phyloP scores from a whole-genome alignment of 1,140 invertebrate species.

The Zaprionus lachaisei region DNA sequence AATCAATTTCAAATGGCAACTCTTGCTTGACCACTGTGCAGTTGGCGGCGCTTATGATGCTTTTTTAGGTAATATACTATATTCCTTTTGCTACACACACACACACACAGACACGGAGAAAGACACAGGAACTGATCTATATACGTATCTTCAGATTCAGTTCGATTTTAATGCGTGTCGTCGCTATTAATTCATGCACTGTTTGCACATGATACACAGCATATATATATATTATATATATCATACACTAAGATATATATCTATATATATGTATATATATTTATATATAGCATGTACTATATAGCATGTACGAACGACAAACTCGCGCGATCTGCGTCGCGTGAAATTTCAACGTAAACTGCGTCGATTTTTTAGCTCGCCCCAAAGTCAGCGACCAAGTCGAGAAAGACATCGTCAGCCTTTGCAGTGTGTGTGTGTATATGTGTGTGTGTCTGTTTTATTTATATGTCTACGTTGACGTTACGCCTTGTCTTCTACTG shows the following conservation, averaged over 20 bases:
- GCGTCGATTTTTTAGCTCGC: slow-evolving; percentile 57
- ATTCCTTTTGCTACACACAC: slow-evolving; percentile 7
- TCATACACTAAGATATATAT: background rate
- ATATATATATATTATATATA: slow-evolving; percentile 14
- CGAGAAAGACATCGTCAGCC: slow-evolving; percentile 12
- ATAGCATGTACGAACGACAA: slow-evolving; percentile 5
- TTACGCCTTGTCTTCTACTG: background rate
- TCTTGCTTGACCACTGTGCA: background rate
- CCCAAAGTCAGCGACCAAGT: slow-evolving; percentile 42
- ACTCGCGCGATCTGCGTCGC: slow-evolving; percentile 64
- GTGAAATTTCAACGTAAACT: slow-evolving; percentile 76
- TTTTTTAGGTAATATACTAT: background rate
- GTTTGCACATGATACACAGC: background rate
- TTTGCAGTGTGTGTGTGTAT: background rate
- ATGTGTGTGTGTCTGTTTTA: slow-evolving; percentile 50
- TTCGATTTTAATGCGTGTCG: background rate
- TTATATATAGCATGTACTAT: background rate
- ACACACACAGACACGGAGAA: background rate
- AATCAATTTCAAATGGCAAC: too few species aligned
- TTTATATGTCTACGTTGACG: slow-evolving; percentile 48
- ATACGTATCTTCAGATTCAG: background rate
- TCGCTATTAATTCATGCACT: slow-evolving; percentile 6
- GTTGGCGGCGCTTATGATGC: background rate
- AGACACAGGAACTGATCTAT: background rate
- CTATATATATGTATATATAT: slow-evolving; percentile 5